Conservation (phyloP, 1,140 invertebrate species). For the Ladona fulva region DNA sequence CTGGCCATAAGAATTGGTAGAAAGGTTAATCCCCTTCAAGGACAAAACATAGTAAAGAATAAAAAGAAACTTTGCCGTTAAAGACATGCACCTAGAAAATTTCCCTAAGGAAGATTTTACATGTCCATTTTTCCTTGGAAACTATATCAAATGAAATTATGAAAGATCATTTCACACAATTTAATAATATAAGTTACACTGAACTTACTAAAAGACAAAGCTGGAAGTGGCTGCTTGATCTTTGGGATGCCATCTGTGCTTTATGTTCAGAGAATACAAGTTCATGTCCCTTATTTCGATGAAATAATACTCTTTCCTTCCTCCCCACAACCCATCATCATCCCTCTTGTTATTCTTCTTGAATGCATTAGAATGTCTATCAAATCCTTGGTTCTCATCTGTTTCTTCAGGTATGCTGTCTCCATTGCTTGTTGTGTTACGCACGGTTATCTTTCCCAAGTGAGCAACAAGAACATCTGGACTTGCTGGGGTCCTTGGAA, state of each 20-base stretch:
- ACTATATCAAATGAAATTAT: too few species aligned
- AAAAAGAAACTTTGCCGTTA: too few species aligned
- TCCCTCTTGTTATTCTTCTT: neutral
- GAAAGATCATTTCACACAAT: too few species aligned
- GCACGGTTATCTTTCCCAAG: constrained; percentile 76
- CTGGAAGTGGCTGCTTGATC: neutral
- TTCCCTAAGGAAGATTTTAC: too few species aligned
- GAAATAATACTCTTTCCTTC: constrained; percentile 24
- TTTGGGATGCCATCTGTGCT: constrained; percentile 29
- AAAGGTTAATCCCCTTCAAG: too few species aligned
- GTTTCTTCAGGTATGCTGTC: constrained; percentile 12
- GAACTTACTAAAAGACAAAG: too few species aligned
- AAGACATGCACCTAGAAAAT: too few species aligned
- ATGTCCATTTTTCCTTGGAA: too few species aligned
- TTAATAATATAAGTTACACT: too few species aligned
- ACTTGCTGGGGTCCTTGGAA: constrained; percentile 70
- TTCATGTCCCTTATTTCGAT: constrained; percentile 79
- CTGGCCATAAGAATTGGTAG: too few species aligned
- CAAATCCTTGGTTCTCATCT: constrained; percentile 17
- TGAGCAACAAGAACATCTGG: constrained; percentile 83
- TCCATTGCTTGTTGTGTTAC: constrained; percentile 32
- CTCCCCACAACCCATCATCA: neutral
- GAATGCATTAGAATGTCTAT: neutral
- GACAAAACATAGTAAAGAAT: too few species aligned
- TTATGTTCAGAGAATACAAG: constrained; percentile 65